Conservation (phyloP, 2,888 invertebrate genomes). For the Apotomis betuletana region DNA sequence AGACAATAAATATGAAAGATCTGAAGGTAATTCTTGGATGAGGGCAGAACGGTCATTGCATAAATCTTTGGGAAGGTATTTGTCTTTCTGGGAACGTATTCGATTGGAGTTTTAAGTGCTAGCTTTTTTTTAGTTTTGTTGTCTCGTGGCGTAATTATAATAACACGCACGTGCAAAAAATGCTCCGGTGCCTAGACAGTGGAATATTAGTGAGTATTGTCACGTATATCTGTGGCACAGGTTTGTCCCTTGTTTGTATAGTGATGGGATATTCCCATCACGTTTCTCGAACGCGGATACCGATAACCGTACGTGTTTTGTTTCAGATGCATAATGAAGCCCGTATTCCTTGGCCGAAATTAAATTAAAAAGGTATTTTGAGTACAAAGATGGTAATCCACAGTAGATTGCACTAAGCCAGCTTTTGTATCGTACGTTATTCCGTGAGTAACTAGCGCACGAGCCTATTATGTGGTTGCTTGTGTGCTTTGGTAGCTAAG, state of each 20-base stretch:
- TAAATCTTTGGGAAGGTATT: no score
- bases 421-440: conserved; percentile 31
- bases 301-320: conserved; percentile 61
- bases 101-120: no score
- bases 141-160: conserved; percentile 16
- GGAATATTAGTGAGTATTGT: conserved; percentile 55
- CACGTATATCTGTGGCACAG: conserved; percentile 60
- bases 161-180: conserved; percentile 16
- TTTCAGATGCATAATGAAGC: conserved; percentile 56
- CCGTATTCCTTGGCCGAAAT: conserved; percentile 20
- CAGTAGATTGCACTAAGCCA: conserved; percentile 35
- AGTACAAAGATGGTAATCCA: conserved; percentile 31
- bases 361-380: conserved; percentile 35
- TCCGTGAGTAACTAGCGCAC: conserved; percentile 9
- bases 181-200: neutral
- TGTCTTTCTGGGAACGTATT: no score
- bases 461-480: neutral
- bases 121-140: no score
- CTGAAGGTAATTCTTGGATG: no score
- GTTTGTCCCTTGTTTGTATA: conserved; percentile 58
- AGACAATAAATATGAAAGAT: no score
- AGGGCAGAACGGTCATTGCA: no score
- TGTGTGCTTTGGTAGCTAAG: neutral
- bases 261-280: conserved; percentile 58
- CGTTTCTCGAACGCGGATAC: conserved; percentile 60